A percentile compares a stretch with the other conserved stretches of the same genome.
phyloP scores from a whole-genome alignment of 35 echinoderm and acorn worm species.

The Ophiothrix spiculata region DNA sequence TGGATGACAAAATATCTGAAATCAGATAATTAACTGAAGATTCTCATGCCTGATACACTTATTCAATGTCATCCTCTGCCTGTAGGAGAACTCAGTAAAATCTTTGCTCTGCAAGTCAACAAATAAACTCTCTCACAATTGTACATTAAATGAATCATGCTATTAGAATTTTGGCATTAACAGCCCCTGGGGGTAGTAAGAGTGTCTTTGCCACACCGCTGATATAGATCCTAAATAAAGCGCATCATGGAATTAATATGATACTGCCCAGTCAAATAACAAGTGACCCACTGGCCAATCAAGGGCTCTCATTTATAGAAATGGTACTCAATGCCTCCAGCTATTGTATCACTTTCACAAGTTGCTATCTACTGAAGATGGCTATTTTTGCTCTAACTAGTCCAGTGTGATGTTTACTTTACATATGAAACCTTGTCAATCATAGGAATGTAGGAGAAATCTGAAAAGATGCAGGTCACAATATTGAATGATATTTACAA shows the following conservation, averaged over 20 bases:
- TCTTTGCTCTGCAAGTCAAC: too few relatives aligned
- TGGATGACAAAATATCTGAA: too few relatives aligned
- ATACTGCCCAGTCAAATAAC: conserved; percentile 7
- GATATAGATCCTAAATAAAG: background rate
- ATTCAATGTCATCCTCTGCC: too few relatives aligned
- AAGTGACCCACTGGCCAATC: conserved; percentile 1
- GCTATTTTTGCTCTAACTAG: background rate
- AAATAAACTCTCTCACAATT: conserved; percentile 9
- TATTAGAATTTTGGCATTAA: background rate
- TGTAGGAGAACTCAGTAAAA: too few relatives aligned
- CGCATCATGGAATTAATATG: background rate
- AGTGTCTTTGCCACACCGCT: background rate
- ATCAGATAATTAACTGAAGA: too few relatives aligned
- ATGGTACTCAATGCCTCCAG: background rate
- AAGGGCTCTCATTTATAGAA: background rate
- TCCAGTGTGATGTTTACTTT: background rate
- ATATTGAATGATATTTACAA: too few relatives aligned
- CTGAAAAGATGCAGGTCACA: too few relatives aligned
- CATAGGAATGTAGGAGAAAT: too few relatives aligned
- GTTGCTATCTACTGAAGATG: background rate
- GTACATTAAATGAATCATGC: conserved; percentile 10
- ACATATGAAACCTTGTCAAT: too few relatives aligned
- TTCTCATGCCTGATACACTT: too few relatives aligned
- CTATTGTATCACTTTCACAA: background rate
- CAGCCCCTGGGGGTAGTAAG: background rate